These are phyloP conservation scores for Galerucella calmariensis DNA, from an alignment of 2,888 invertebrate genomes.

Conservation along the genomic window DNA sequence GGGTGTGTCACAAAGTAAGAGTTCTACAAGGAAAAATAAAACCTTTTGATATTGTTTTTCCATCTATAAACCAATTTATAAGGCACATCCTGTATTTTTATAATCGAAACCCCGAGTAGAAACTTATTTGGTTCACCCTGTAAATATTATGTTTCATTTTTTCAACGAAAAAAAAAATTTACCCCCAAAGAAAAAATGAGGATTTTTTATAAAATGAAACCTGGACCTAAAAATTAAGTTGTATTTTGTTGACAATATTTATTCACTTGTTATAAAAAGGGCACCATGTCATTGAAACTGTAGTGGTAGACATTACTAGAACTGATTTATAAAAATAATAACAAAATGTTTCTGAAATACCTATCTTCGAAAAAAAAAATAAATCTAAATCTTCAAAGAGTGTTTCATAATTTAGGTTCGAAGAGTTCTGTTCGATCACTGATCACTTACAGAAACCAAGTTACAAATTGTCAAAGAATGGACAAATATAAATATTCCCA, in stretches of 20 bases:
- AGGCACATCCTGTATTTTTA: background rate
- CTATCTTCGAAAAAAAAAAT: slow-evolving; percentile 11
- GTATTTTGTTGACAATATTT: slow-evolving; percentile 50
- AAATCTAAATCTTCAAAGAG: background rate
- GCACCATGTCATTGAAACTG: slow-evolving; percentile 52
- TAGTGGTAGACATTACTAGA: slow-evolving; percentile 37
- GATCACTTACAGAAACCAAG: no score
- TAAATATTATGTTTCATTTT: slow-evolving; percentile 18
- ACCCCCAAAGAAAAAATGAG: slow-evolving; percentile 15
- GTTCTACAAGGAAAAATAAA: no score
- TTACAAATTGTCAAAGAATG: no score
- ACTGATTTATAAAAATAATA: slow-evolving; percentile 18
- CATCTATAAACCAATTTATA: background rate
- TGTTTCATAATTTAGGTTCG: background rate
- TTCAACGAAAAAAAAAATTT: slow-evolving; percentile 21
- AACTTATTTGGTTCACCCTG: background rate
- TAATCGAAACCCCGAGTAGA: background rate
- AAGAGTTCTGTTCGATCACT: no score
- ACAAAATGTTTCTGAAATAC: slow-evolving; percentile 32
- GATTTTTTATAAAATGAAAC: slow-evolving; percentile 14
- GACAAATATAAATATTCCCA: background rate
- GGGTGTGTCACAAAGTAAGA: no score
- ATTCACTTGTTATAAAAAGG: slow-evolving; percentile 56
- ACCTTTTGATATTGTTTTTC: background rate
- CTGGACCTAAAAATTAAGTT: slow-evolving; percentile 19